These are phyloP conservation scores for Choristoneura rosaceana DNA, from an alignment of 2,888 invertebrate genomes.

Conservation along the genomic window DNA sequence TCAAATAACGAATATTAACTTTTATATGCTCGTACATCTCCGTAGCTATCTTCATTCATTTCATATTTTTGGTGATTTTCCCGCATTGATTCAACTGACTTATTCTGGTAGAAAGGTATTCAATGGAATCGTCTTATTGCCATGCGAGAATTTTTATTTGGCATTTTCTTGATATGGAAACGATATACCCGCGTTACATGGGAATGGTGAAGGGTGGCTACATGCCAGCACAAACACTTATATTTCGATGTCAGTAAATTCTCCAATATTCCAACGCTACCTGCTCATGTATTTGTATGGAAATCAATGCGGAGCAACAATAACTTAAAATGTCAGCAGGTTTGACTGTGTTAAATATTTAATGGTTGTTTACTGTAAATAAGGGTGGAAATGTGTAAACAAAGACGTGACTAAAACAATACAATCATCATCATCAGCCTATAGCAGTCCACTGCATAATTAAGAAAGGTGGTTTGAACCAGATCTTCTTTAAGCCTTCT, in stretches of 20 bases:
- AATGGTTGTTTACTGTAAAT: not conserved
- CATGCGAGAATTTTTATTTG: conserved; percentile 29
- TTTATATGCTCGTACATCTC: not conserved
- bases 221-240: conserved; percentile 18
- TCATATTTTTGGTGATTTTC: conserved; percentile 14
- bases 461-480: no score
- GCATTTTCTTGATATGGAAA: conserved; percentile 33
- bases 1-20: not conserved
- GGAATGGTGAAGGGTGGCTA: conserved; percentile 8
- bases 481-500: no score
- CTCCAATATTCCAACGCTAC: not conserved
- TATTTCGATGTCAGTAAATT: not conserved
- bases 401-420: no score
- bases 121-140: conserved; percentile 29
- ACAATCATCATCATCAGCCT: no score
- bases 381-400: no score
- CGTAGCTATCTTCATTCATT: not conserved
- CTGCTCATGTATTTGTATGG: not conserved
- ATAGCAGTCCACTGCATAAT: no score
- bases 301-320: not conserved
- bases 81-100: conserved; percentile 25
- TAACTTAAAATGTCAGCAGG: not conserved
- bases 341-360: not conserved
- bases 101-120: conserved; percentile 17
- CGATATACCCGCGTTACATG: conserved; percentile 12